Evolutionary conservation across 2,888 invertebrate genomes (phyloP), one percentile per base, ranked within the genome.

Genomic region (Yponomeuta plumbellus): DNA sequence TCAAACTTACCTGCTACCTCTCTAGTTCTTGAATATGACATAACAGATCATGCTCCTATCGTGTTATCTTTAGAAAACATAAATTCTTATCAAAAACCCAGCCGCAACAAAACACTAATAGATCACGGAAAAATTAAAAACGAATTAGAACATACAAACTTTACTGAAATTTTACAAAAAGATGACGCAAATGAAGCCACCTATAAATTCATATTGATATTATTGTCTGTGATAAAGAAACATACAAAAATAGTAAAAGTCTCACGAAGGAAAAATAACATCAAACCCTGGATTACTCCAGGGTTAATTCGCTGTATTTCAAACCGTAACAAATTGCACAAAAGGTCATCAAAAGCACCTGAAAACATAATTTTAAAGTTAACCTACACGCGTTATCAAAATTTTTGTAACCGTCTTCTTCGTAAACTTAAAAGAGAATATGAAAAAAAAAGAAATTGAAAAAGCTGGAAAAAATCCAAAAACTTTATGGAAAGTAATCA

Each of bases 391-490:
- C 56, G 64, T 11, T 67, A 67, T 21, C 39, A 64, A 23, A 67
- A 61, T 1, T 67, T 52, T 34, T 67, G 67, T 40, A 67, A 39
- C 3, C 64, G 64, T 21, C 23, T 67, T 23, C 61, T 67, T 1
- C 58, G 64, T 26, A 67, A 64, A 13, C 13, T 67, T 20, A 64
- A 61, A 23, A 63, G 13, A 11, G n/a, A 23, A 11, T 52, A 64
- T 26, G 64, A 67, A 5, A 59, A 26, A n/a, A 6, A 52, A 17
- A n/a, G n/a, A 1, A 11, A 64, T n/a, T 56, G 61, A 13, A 23
- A 63, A 64, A 58, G 63, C 63, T 4, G 57, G 57, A 21, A 67
- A 67, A 8, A 59, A 67, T 21, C 59, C 67, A 6, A 67, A 67
- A 26, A 21, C 17, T 0, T 23, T 64, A 17, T 67, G 64, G 67